Base-by-base conservation (phyloP, 1,140 invertebrate genomes). In the Pristionchus pacificus region DNA sequence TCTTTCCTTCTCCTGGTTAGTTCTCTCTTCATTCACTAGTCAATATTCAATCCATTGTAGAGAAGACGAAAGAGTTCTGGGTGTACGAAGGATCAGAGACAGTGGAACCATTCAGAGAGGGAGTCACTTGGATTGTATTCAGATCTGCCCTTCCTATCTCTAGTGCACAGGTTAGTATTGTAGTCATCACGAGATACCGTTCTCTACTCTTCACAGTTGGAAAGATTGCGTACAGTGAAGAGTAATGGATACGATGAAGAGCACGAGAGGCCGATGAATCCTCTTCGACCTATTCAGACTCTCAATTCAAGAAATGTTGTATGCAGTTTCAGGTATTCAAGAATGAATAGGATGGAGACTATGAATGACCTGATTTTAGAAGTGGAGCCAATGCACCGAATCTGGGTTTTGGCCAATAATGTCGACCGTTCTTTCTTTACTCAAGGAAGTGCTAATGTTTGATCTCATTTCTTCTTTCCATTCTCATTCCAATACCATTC, bases 11-110 rank as follows among this genome's bases (percentile, higher is more conserved):
- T 15, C 29, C 30, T 29, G 74, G 74, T 77, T 66, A 14, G 33
- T 28, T 32, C 1, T 71, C 69, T 49, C 19, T 76, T 38, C 27
- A 57, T 24, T 31, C 15, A 59, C 29, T 15, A 2, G 24, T 76
- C n/a, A n/a, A n/a, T n/a, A 28, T 3, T 2, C 6, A 19, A 65
- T 25, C 6, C 2, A 14, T 66, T 60, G 59, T 74, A 28, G 81
- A 83, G 65, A 83, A 84, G 62, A 78, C 60, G 24, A 82, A 82
- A 60, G 81, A 83, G 65, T 84, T 83, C 65, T 83, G 81, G 81
- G 70, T 79, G 27, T 83, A 84, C 63, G 81, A 83, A 30, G 81
- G 81, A 33, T 79, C 77, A 19, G 81, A 83, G 62, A 83, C 81
- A 24, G 67, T 72, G 55, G 80, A 81, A 25, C 81, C 81, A 29